Evolutionary conservation across 2,797 vertebrate genomes (phyloP).

Genomic region (Scolopax bukidnonensis): DNA sequence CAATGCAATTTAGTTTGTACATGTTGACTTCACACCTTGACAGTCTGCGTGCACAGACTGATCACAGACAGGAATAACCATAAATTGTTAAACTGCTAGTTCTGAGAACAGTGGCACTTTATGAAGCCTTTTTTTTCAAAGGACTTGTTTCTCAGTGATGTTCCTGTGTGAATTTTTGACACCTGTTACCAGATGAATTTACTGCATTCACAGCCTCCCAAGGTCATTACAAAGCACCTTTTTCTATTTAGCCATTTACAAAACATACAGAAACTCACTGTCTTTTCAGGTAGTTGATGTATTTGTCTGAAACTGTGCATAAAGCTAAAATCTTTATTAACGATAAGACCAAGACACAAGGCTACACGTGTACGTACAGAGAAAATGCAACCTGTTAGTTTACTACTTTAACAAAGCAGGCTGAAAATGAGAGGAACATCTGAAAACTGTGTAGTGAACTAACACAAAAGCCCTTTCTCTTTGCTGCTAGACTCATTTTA

Average conservation of each 20-base stretch:
- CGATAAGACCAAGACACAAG: neutral
- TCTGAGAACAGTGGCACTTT: neutral
- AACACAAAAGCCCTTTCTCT: neutral
- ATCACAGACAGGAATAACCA: neutral
- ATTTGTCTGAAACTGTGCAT: neutral
- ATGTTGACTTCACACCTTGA: neutral
- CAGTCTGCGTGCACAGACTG: neutral
- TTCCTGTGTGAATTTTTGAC: neutral
- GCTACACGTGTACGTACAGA: neutral
- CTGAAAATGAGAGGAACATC: neutral
- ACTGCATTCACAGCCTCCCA: neutral
- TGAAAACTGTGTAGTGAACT: neutral
- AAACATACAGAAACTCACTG: neutral
- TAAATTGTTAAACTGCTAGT: neutral
- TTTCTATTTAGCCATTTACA: neutral
- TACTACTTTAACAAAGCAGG: neutral
- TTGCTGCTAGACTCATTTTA: neutral
- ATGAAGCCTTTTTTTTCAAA: neutral
- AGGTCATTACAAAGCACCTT: neutral
- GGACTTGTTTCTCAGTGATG: neutral
- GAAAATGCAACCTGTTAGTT: neutral
- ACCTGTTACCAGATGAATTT: neutral
- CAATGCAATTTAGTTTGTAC: neutral
- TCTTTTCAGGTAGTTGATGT: neutral
- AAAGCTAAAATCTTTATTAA: neutral